Evolutionary conservation across 2,888 invertebrate genomes (phyloP).

Genomic region (Clostera curtula): DNA sequence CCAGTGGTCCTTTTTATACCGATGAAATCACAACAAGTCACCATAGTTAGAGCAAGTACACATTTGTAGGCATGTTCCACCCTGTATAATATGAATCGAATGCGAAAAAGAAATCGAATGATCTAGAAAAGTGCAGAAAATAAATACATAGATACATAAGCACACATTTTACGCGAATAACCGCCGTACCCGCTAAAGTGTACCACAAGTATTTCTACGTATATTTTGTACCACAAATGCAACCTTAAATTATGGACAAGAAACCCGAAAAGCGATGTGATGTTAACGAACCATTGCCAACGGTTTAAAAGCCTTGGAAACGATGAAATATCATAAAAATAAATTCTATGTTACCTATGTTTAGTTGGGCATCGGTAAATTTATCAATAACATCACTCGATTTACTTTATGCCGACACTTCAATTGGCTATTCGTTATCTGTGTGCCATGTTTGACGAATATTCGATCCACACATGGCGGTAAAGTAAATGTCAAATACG

Average conservation of each 20-base stretch:
- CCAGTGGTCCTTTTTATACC: too few species aligned
- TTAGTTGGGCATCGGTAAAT: constrained; percentile 21
- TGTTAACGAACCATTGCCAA: constrained; percentile 28
- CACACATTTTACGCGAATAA: constrained; percentile 33
- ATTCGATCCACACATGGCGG: too few species aligned
- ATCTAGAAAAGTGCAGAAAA: constrained; percentile 16
- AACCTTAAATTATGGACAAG: constrained; percentile 45
- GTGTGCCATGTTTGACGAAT: too few species aligned
- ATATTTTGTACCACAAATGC: constrained; percentile 64
- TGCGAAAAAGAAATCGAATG: constrained; percentile 7
- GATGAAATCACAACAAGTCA: too few species aligned
- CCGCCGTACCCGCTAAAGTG: constrained; percentile 24
- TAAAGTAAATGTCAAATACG: too few species aligned
- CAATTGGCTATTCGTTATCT: too few species aligned
- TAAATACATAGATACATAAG: constrained; percentile 39
- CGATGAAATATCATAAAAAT: constrained; percentile 43
- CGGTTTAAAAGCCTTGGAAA: constrained; percentile 11
- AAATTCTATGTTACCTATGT: constrained; percentile 44
- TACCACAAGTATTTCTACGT: constrained; percentile 26
- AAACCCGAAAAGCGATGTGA: constrained; percentile 28
- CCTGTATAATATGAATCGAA: constrained; percentile 5
- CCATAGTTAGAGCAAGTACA: too few species aligned
- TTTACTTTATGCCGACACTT: too few species aligned
- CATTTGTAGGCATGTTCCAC: too few species aligned
- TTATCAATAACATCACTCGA: constrained; percentile 34